Percentiles rank a stretch among this genome's conserved stretches.
Conservation (phyloP, 2,113 vertebrate genomes). For the Oreotragus oreotragus region DNA sequence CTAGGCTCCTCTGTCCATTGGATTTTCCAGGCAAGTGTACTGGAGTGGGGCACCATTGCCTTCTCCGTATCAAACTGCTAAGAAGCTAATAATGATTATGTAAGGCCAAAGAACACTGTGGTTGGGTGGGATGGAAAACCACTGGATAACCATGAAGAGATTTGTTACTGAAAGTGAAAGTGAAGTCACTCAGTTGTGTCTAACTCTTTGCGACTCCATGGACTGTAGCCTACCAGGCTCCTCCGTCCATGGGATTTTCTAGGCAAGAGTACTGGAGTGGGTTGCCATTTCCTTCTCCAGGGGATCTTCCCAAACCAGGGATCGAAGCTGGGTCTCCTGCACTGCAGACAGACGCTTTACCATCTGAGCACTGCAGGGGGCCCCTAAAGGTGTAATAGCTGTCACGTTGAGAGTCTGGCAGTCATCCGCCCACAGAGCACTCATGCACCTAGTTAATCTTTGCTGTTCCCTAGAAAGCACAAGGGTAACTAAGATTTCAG, state of each 20-base stretch:
- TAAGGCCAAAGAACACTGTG: neutral
- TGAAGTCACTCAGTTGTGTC: neutral
- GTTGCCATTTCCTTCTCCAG: neutral
- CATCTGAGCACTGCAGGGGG: accelerated
- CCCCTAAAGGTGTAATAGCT: neutral
- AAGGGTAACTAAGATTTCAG: neutral
- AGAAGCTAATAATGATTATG: neutral
- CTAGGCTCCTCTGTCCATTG: too few species aligned
- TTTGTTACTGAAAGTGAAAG: neutral
- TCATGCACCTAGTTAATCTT: neutral
- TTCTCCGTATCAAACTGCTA: too few species aligned
- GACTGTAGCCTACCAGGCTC: neutral
- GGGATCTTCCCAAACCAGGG: neutral
- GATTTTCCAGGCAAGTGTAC: too few species aligned
- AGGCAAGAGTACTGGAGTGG: neutral
- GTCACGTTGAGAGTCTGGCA: accelerated
- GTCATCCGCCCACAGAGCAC: neutral
- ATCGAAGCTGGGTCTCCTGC: neutral
- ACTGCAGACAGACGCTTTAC: neutral
- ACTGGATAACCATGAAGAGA: neutral
- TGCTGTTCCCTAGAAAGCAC: neutral
- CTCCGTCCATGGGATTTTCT: neutral
- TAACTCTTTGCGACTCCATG: neutral
- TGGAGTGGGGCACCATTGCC: too few species aligned
- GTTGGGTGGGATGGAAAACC: neutral